Percentiles rank a stretch among this genome's conserved stretches.
Evolutionary conservation across 2,797 vertebrate species (phyloP).

Genomic region (Sebastes itinus): DNA sequence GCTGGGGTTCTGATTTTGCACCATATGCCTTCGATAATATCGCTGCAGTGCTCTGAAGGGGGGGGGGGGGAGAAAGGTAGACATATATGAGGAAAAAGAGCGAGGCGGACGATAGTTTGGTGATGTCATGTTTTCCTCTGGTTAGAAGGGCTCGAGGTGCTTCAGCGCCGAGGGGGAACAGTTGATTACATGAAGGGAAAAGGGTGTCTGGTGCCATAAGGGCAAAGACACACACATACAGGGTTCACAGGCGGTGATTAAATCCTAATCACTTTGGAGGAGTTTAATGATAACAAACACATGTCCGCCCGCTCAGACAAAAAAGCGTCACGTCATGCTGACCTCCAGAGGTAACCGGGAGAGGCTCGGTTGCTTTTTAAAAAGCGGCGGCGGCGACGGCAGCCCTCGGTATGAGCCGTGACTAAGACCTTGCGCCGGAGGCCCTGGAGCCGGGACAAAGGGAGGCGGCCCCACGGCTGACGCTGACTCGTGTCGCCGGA

Average conservation of each 20-base stretch:
- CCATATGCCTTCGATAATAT: constrained; percentile 89
- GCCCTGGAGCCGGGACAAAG: constrained; percentile 24
- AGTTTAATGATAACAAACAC: constrained; percentile 78
- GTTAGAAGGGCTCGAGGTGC: constrained; percentile 53
- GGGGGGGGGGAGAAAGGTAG: not conserved
- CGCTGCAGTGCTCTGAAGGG: constrained; percentile 24
- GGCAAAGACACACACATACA: not conserved
- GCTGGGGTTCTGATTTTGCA: constrained; percentile 78
- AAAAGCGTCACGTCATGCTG: constrained; percentile 61
- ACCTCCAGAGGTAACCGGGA: constrained; percentile 35
- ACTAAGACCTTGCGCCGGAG: constrained; percentile 13
- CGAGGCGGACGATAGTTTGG: constrained; percentile 33
- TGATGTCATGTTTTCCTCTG: constrained; percentile 83
- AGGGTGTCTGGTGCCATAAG: constrained; percentile 41
- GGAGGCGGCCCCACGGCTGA: constrained; percentile 18
- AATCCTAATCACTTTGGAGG: constrained; percentile 66
- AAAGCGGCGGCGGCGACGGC: not conserved
- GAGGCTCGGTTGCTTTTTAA: constrained; percentile 17
- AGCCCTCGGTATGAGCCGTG: constrained; percentile 41
- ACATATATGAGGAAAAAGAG: constrained; percentile 13
- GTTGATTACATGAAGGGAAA: constrained; percentile 69
- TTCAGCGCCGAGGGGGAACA: constrained; percentile 52
- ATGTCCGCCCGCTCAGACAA: constrained; percentile 62
- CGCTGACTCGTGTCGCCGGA: constrained; percentile 25
- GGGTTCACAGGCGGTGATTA: constrained; percentile 74